A percentile compares a stretch with the other conserved stretches of the same genome.
These are phyloP conservation scores for Myotis planiceps DNA, from an alignment of 2,797 vertebrate species.

Conservation along the genomic window DNA sequence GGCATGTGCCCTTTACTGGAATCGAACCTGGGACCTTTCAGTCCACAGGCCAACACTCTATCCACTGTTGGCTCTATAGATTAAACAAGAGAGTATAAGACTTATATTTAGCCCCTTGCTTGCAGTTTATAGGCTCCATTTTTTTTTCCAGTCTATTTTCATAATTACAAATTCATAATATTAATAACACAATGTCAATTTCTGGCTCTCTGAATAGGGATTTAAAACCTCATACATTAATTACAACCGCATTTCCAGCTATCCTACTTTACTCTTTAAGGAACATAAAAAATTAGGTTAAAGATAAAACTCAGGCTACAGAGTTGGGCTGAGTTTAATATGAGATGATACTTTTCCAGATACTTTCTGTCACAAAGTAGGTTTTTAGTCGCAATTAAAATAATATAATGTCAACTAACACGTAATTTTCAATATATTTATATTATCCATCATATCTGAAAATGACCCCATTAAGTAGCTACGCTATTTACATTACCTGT, in stretches of 20 bases:
- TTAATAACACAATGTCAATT: neutral
- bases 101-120: neutral
- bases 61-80: neutral
- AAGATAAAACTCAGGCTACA: neutral
- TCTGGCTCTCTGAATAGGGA: neutral
- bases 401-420: neutral
- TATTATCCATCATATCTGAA: neutral
- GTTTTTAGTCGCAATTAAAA: constrained; percentile 2
- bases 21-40: no score
- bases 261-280: neutral
- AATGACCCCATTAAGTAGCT: neutral
- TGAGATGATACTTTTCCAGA: neutral
- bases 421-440: constrained; percentile 5
- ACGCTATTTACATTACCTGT: neutral
- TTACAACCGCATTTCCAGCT: neutral
- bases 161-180: neutral
- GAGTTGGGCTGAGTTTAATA: neutral
- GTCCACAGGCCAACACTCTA: no score
- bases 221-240: neutral
- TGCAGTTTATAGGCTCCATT: neutral
- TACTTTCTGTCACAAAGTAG: constrained; percentile 14
- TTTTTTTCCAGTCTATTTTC: neutral
- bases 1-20: no score
- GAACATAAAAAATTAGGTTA: neutral
- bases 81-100: neutral